phyloP scores from a whole-genome alignment of 2,888 invertebrate species.

The Coremacera marginata region DNA sequence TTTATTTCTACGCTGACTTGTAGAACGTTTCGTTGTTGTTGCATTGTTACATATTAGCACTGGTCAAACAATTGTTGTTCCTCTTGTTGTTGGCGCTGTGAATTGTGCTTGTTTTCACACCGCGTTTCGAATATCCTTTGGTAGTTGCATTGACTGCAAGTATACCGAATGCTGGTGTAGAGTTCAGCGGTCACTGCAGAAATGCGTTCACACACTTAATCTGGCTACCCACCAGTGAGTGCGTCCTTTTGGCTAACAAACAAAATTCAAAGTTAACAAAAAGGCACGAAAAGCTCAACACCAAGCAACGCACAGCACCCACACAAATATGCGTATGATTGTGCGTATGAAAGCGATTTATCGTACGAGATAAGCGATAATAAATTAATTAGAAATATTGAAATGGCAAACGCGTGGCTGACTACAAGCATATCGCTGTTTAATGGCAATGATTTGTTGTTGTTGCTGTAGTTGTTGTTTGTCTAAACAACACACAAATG shows the following conservation, averaged over 20 bases:
- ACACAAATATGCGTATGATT: not conserved
- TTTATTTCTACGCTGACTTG: not conserved
- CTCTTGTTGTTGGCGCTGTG: not conserved
- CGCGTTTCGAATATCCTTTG: not conserved
- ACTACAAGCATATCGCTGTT: constrained; percentile 49
- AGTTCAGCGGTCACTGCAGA: not conserved
- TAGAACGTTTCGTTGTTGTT: not conserved
- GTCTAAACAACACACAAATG: constrained; percentile 22
- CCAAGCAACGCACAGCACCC: not conserved
- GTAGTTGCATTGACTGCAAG: not conserved
- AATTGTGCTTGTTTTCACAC: not conserved
- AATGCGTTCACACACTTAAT: constrained; percentile 13
- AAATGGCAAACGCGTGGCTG: constrained; percentile 56
- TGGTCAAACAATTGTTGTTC: constrained; percentile 11
- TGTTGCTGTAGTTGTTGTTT: constrained; percentile 44
- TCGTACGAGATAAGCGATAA: constrained; percentile 68
- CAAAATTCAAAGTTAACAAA: not conserved
- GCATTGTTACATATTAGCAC: not conserved
- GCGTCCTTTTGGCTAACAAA: constrained; percentile 24
- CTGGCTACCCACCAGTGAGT: not conserved
- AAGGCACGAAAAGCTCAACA: constrained; percentile 1
- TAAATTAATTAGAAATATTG: constrained; percentile 70
- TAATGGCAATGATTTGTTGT: constrained; percentile 54
- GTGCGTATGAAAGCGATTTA: constrained; percentile 57
- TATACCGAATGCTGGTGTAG: not conserved